Evolutionary conservation across 30 jellyfish, hydroid and myxozoan genomes (phyloP), one percentile per base, ranked within the genome.

Genomic region (Mastigias papua): DNA sequence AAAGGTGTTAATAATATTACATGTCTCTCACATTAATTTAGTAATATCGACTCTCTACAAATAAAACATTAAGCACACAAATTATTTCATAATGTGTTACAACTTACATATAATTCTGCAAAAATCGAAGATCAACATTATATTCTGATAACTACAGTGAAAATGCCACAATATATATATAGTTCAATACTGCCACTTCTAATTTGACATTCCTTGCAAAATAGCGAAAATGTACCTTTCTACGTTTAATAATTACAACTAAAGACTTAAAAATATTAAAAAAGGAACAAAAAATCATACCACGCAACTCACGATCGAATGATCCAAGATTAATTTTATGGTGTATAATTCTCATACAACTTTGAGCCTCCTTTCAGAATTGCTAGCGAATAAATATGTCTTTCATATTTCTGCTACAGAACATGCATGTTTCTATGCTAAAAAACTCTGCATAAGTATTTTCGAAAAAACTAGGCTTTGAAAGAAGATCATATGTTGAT

Each of bases 41-140:
- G 80, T 8, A 20, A 46, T 69, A 69, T 26, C 17, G n/a, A 69
- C 1, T 69, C 51, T 69, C 80, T 69, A 69, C 80, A 69, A 69
- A 69, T 31, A 69, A 69, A 69, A 69, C 58, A 29, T 60, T 69
- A 25, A 65, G 76, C 76, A 65, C 76, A 25, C 76, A 35, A 25
- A 69, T 31, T 1, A 25, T 26, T 46, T 69, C 30, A 29, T 69
- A 28, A 60, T 69, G 58, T 29, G 23, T 22, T 20, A 46, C 80
- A 69, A 26, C 80, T 69, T 69, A 69, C 60, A 69, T 26, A 29
- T 20, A 35, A 28, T 29, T 31, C 51, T 20, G 80, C 46, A 69
- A 69, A 69, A 29, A 17, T 69, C 80, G 61, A 65, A 65, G 54
- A 37, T 37, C 54, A 69, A 69, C 80, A 69, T 69, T 69, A 69